A percentile compares a stretch with the other conserved stretches of the same genome.
phyloP scores from a whole-genome alignment of 1,140 invertebrate species.

The Ctenoplectra terminalis region DNA sequence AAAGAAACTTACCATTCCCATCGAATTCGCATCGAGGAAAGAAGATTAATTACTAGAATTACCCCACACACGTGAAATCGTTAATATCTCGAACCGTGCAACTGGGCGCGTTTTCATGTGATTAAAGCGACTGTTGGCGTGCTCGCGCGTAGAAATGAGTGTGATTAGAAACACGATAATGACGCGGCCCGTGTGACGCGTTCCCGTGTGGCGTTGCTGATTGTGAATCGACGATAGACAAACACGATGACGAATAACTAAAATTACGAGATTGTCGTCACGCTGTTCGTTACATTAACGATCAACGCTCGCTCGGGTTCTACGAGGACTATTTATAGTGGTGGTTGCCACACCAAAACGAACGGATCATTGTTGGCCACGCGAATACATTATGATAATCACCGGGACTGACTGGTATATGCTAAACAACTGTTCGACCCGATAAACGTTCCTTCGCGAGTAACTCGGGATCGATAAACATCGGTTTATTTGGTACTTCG shows the following conservation, averaged over 20 bases:
- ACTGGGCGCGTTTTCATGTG: slow-evolving; percentile 4
- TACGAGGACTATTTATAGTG: slow-evolving; percentile 28
- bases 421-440: slow-evolving; percentile 36
- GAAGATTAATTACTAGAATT: not conserved
- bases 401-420: slow-evolving; percentile 25
- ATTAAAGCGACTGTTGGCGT: not conserved
- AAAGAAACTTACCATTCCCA: no score
- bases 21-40: not conserved
- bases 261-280: slow-evolving; percentile 42
- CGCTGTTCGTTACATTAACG: slow-evolving; percentile 48
- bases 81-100: slow-evolving; percentile 1
- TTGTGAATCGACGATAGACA: slow-evolving; percentile 21
- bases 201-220: not conserved
- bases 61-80: not conserved
- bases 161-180: slow-evolving; percentile 40
- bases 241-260: slow-evolving; percentile 40
- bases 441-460: slow-evolving; percentile 16
- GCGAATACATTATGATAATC: slow-evolving; percentile 44
- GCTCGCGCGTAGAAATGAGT: not conserved
- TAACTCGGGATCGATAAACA: not conserved
- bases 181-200: not conserved
- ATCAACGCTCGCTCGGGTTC: slow-evolving; percentile 12
- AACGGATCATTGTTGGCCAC: slow-evolving; percentile 33
- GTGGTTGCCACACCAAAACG: not conserved
- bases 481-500: slow-evolving; percentile 5